A percentile compares a stretch with the other conserved stretches of the same genome.
Conservation (phyloP, 2,113 vertebrate genomes). For the Catharus fuscescens region DNA sequence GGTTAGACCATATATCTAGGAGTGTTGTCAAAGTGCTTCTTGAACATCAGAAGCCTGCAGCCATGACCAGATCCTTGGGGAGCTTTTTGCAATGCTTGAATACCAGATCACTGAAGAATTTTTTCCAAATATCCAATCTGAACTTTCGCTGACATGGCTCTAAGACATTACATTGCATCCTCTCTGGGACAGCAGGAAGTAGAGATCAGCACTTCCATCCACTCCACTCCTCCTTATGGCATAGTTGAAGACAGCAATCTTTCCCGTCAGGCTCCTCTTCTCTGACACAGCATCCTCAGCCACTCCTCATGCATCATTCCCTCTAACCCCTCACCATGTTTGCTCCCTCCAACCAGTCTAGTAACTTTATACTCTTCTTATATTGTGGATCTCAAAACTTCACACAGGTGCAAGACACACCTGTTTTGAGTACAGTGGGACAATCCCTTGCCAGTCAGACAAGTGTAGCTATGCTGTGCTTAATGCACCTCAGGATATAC, state of each 20-base stretch:
- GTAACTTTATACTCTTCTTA: too few relatives aligned
- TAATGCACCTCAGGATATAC: neutral
- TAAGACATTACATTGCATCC: neutral
- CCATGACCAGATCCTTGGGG: neutral
- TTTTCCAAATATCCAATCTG: neutral
- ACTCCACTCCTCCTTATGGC: rapidly evolving
- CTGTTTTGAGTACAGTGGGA: neutral
- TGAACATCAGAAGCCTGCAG: neutral
- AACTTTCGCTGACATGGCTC: neutral
- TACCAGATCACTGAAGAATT: neutral
- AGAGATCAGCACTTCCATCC: neutral
- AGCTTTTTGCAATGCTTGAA: neutral
- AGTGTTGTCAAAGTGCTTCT: neutral
- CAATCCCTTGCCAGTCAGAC: neutral
- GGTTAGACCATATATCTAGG: neutral
- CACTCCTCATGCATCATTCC: neutral
- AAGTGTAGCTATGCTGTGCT: neutral
- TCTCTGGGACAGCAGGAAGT: neutral
- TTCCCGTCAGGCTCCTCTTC: neutral
- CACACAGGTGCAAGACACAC: neutral
- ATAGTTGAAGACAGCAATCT: neutral
- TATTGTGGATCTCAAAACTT: neutral
- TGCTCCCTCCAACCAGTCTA: neutral
- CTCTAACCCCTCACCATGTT: neutral
- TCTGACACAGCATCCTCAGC: neutral